Evolutionary conservation across 2,888 invertebrate species (phyloP).

Genomic region (Neoitamus cyanurus): DNA sequence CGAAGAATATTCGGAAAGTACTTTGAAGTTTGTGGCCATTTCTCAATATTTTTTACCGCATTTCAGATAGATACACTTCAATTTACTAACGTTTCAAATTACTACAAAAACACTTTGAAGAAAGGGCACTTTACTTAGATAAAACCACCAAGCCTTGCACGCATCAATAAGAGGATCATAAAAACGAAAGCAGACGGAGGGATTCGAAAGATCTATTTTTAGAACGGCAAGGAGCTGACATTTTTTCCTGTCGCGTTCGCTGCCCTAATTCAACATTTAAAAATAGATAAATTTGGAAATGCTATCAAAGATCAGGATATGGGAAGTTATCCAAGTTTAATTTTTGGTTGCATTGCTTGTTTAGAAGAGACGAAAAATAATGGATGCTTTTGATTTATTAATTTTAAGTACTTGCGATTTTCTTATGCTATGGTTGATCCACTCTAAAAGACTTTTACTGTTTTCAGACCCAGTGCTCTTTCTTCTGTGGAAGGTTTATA

Average conservation of each 20-base stretch:
- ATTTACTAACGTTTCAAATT: too few relatives aligned
- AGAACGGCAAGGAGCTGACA: background rate
- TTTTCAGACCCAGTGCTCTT: too few relatives aligned
- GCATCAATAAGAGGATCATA: background rate
- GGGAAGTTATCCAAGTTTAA: too few relatives aligned
- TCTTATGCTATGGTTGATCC: too few relatives aligned
- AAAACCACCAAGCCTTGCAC: background rate
- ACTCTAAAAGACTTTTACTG: too few relatives aligned
- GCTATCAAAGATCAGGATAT: background rate
- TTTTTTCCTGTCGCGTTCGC: background rate
- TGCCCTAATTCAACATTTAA: background rate
- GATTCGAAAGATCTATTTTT: background rate
- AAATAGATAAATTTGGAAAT: background rate
- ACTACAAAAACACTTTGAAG: too few relatives aligned
- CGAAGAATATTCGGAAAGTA: constrained; percentile 6
- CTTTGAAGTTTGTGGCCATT: background rate
- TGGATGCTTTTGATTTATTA: too few relatives aligned
- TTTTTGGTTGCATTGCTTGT: too few relatives aligned
- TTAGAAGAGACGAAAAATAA: too few relatives aligned
- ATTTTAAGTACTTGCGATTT: too few relatives aligned
- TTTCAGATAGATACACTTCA: too few relatives aligned
- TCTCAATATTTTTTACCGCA: background rate
- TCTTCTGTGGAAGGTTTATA: too few relatives aligned
- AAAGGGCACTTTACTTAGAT: background rate
- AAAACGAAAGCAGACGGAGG: background rate